Evolutionary conservation across 2,888 invertebrate species (phyloP).

Genomic region (Thera obeliscata): DNA sequence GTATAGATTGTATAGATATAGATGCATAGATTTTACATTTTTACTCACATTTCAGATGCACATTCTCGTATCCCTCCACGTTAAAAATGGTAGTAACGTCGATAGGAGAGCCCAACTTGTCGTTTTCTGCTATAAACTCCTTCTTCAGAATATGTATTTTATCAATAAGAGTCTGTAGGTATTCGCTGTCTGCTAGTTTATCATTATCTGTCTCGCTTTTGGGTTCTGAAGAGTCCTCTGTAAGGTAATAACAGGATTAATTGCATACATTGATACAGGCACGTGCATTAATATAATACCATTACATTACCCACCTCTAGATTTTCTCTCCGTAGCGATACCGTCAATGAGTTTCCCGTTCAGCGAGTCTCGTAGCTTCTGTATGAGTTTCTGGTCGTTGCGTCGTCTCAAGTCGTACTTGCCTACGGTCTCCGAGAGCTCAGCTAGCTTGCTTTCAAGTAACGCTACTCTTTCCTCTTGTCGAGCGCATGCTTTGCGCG

Average conservation of each 20-base stretch:
- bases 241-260: conserved; percentile 16
- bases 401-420: conserved; percentile 89
- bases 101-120: conserved; percentile 84
- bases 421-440: conserved; percentile 91
- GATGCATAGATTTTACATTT: too few species aligned
- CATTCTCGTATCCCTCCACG: conserved; percentile 67
- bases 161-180: conserved; percentile 85
- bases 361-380: conserved; percentile 84
- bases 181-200: conserved; percentile 73
- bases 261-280: too few species aligned
- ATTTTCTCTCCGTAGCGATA: conserved; percentile 46
- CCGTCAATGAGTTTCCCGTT: conserved; percentile 65
- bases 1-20: too few species aligned
- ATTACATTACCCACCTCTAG: conserved; percentile 40
- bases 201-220: conserved; percentile 79
- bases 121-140: conserved; percentile 85
- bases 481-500: conserved; percentile 86
- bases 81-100: conserved; percentile 84
- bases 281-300: too few species aligned
- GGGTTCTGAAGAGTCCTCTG: conserved; percentile 53
- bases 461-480: conserved; percentile 91
- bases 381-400: conserved; percentile 89
- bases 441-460: conserved; percentile 90
- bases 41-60: conserved; percentile 80
- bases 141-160: conserved; percentile 87